Conservation (phyloP, 2,113 vertebrate genomes). For the Myrmecobius fasciatus region DNA sequence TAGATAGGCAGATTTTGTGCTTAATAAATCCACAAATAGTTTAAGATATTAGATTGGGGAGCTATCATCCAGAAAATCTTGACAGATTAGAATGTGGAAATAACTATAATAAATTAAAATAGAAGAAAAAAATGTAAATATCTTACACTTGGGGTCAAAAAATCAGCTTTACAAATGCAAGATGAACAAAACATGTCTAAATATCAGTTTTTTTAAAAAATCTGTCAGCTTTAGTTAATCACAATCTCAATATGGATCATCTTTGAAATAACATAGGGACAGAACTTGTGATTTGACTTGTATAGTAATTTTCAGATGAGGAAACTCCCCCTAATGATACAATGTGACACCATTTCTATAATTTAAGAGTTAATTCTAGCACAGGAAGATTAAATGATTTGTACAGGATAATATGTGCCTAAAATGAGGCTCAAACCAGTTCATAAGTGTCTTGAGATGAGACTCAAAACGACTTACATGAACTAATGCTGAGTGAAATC, state of each 20-base stretch:
- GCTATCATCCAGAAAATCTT: not conserved
- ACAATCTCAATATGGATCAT: not conserved
- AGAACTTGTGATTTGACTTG: not conserved
- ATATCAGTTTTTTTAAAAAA: not conserved
- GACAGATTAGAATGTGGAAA: not conserved
- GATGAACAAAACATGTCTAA: not conserved
- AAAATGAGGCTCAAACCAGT: not conserved
- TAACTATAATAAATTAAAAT: not conserved
- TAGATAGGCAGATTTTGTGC: not conserved
- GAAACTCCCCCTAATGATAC: not conserved
- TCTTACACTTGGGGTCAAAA: not conserved
- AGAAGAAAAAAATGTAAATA: not conserved
- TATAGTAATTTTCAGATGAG: not conserved
- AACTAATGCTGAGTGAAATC: too few relatives aligned
- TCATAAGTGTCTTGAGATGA: too few relatives aligned
- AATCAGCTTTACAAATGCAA: not conserved
- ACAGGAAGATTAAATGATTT: not conserved
- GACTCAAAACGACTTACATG: too few relatives aligned
- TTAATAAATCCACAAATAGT: not conserved
- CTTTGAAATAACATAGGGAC: not conserved
- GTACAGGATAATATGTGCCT: not conserved
- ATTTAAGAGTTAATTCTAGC: not conserved
- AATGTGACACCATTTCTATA: not conserved
- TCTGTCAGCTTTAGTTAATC: not conserved
- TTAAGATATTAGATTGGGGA: not conserved